Evolutionary conservation across 64 coral and sea anemone species (phyloP).

Genomic region (Anthopleura sola): DNA sequence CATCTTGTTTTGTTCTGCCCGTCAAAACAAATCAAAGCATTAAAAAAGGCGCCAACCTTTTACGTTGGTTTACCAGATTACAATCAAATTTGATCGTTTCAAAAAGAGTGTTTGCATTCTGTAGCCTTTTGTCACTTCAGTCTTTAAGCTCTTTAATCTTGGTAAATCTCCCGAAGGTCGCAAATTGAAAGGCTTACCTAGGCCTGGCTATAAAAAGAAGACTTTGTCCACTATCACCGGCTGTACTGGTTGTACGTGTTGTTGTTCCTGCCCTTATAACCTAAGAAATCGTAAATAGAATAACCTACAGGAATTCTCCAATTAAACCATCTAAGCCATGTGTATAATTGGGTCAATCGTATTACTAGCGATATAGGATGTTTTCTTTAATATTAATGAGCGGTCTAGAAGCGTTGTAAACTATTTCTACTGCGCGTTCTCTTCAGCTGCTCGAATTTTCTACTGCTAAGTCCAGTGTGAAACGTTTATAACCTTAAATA

Average conservation of each 20-base stretch:
- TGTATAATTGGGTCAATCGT: neutral
- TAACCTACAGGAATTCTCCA: neutral
- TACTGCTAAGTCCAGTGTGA: neutral
- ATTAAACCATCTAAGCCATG: neutral
- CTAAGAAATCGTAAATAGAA: neutral
- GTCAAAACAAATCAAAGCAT: neutral
- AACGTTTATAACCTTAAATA: neutral
- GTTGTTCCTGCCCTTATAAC: conserved; percentile 1
- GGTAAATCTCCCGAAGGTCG: neutral
- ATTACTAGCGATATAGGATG: neutral
- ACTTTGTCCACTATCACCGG: neutral
- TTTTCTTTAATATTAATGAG: neutral
- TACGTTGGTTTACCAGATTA: no score
- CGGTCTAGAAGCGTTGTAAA: neutral
- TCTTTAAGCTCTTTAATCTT: neutral
- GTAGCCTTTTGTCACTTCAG: neutral
- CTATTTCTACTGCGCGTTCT: neutral
- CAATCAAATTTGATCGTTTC: neutral
- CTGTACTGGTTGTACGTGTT: neutral
- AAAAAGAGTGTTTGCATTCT: neutral
- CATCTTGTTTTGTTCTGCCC: neutral
- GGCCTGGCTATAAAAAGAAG: neutral
- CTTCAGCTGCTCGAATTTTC: neutral
- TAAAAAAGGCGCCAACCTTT: neutral
- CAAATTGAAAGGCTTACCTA: no score